Conservation (phyloP, 2,113 vertebrate species). For the Rhabdornis inornatus region DNA sequence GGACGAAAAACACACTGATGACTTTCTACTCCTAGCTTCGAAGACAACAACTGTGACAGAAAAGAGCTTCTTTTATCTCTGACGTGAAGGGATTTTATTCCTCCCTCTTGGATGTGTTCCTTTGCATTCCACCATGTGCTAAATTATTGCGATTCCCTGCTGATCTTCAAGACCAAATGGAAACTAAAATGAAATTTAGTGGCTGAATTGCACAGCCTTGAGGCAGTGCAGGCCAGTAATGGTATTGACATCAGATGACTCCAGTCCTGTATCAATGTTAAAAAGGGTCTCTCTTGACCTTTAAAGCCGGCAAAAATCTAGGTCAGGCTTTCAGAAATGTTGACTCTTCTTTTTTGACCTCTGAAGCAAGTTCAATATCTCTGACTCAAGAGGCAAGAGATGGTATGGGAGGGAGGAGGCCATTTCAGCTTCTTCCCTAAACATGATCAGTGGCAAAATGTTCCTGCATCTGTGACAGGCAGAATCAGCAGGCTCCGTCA, state of each 20-base stretch:
- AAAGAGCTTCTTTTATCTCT: background rate
- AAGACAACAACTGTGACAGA: background rate
- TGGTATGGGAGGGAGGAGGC: background rate
- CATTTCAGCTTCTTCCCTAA: background rate
- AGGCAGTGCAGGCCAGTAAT: background rate
- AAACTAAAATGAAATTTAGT: slow-evolving; percentile 1
- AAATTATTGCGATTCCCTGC: background rate
- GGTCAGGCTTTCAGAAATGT: background rate
- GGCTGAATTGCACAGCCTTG: background rate
- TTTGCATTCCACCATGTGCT: background rate
- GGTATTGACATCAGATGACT: background rate
- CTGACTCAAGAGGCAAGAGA: background rate
- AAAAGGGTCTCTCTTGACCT: background rate
- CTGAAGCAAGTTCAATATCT: background rate
- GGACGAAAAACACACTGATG: background rate
- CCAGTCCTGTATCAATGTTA: background rate
- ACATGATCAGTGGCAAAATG: background rate
- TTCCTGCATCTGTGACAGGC: background rate
- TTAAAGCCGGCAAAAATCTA: background rate
- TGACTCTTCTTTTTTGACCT: background rate
- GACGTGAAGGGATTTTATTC: background rate
- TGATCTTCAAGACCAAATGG: background rate
- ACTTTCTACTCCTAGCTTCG: slow-evolving; percentile 12
- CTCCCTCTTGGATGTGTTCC: background rate
- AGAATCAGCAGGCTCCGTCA: background rate